Percentiles rank a stretch among this genome's conserved stretches.
These are phyloP conservation scores for Drosophila anomalata DNA, from an alignment of 2,888 invertebrate genomes.

Conservation along the genomic window DNA sequence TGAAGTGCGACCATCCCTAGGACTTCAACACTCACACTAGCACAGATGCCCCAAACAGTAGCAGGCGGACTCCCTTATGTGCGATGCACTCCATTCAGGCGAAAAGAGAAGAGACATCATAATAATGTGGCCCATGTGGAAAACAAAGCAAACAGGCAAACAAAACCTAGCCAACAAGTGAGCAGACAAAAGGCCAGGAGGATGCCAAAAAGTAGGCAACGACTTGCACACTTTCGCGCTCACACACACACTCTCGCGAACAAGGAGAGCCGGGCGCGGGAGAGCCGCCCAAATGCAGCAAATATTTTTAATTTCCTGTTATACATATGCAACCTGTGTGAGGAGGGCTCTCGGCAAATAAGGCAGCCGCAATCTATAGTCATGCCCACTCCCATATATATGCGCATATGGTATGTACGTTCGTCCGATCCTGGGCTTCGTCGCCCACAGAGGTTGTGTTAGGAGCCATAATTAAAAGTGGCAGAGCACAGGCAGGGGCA, in stretches of 20 bases:
- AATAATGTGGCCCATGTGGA: slow-evolving; percentile 54
- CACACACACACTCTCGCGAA: not conserved
- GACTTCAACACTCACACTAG: not conserved
- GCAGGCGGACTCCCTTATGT: slow-evolving; percentile 25
- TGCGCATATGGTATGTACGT: not conserved
- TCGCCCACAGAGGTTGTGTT: slow-evolving; percentile 2
- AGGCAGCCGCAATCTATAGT: slow-evolving; percentile 11
- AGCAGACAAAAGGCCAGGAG: slow-evolving; percentile 39
- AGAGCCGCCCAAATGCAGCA: not conserved
- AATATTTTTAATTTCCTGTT: slow-evolving; percentile 61
- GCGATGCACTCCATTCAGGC: slow-evolving; percentile 53
- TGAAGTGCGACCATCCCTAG: slow-evolving; percentile 18
- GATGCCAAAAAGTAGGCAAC: slow-evolving; percentile 49
- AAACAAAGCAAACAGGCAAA: slow-evolving; percentile 54
- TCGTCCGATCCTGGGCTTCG: not conserved
- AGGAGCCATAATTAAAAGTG: slow-evolving; percentile 18
- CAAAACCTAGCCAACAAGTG: slow-evolving; percentile 49
- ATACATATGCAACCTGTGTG: slow-evolving; percentile 15
- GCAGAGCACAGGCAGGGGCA: not conserved
- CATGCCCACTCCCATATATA: not conserved
- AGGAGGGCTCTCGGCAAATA: slow-evolving; percentile 3
- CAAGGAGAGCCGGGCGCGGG: not conserved
- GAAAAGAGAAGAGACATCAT: slow-evolving; percentile 45
- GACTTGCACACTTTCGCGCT: not conserved
- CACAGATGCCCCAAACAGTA: not conserved